Evolutionary conservation across 2,113 vertebrate genomes (phyloP), one percentile per base, ranked within the genome.

Genomic region (Ovis canadensis): DNA sequence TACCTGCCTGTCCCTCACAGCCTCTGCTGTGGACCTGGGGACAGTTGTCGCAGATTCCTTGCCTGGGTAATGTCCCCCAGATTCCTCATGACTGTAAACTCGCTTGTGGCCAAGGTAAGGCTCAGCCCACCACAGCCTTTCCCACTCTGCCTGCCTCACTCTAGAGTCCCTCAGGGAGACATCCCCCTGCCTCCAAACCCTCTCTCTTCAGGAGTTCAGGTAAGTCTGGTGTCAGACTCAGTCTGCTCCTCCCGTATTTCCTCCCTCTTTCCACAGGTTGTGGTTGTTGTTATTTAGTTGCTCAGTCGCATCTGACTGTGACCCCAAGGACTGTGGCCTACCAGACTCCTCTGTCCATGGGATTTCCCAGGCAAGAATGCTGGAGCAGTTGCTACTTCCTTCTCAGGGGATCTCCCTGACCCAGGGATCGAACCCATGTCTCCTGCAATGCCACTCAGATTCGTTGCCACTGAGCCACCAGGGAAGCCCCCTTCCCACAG

Each of bases 61-160:
- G 6, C 27, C 29, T n/a, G 3, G 3, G 3, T 27, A 36, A 52
- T 7, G 16, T 31, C 59, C 67, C 59, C 27, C 7, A 6, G 57
- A 3, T 14, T 74, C 25, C 27, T 84, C 52, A 10, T 13, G 12
- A 25, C 82, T 48, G 4, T 33, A 6, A 67, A 78, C 13, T 3
- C 0, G 0, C 0, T 21, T 52, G 43, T 21, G 7, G 16, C 21
- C 52, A 31, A 31, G 1, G 19, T 25, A 64, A 33, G 27, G 3
- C 45, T 50, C 5, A 15, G 21, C 78, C 45, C 48, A 5, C 52
- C 5, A 10, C 1, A 2, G n/a, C 25, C 14, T 90, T 57, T 64
- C 29, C 25, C 1, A 57, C 23, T 55, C 40, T 57, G 36, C 78
- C 55, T 33, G 43, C 48, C 40, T 57, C 31, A 23, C 67, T n/a